A percentile compares a stretch with the other conserved stretches of the same genome.
These are phyloP conservation scores for Dione vanillae DNA, from an alignment of 2,888 invertebrate genomes.

Conservation along the genomic window DNA sequence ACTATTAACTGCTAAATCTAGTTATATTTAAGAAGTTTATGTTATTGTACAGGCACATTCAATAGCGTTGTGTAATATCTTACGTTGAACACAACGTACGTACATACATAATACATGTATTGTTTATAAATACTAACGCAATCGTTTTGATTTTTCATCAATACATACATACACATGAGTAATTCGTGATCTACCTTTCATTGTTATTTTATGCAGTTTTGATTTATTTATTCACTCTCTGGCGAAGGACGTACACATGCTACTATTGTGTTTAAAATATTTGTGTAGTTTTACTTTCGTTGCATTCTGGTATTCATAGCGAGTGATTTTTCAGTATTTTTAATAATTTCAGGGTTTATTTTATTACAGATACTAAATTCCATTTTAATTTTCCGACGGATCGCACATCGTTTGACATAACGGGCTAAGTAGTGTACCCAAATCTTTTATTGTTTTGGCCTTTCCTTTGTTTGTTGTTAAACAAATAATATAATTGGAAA, in stretches of 20 bases:
- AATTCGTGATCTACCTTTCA: constrained; percentile 22
- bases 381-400: no score
- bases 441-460: neutral
- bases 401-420: neutral
- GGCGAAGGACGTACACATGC: neutral
- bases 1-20: neutral
- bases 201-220: constrained; percentile 25
- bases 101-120: constrained; percentile 5
- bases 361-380: neutral
- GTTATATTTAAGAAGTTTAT: constrained; percentile 20
- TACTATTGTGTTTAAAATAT: constrained; percentile 20
- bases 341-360: neutral
- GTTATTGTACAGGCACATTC: constrained; percentile 10
- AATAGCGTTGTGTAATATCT: constrained; percentile 21
- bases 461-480: no score
- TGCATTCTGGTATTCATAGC: neutral
- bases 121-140: constrained; percentile 33
- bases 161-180: constrained; percentile 23
- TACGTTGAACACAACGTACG: constrained; percentile 8
- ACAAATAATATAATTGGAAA: no score
- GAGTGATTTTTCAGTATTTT: neutral
- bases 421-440: neutral
- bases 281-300: neutral
- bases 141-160: constrained; percentile 27
- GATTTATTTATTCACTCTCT: constrained; percentile 23